Base-by-base conservation (phyloP, 2,113 vertebrate genomes). In the Chiloscyllium plagiosum region DNA sequence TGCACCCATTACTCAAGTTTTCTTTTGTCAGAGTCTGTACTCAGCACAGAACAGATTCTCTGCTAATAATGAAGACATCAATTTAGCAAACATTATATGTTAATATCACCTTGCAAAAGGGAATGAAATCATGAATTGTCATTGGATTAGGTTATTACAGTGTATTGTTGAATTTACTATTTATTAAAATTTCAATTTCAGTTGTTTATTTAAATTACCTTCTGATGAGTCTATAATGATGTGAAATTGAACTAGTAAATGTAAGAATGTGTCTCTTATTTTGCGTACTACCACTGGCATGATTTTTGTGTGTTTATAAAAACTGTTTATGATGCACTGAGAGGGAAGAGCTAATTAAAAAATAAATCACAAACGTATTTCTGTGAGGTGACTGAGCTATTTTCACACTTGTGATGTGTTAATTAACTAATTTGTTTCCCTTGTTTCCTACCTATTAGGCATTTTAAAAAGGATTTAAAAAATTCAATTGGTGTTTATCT, bases 391-490 rank as follows among this genome's bases (percentile, higher is more conserved):
- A 69, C 37, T 42, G 92, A 95, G 94, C 70, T 76, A 15, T 95
- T 95, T 76, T 50, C 37, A 76, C 93, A 72, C 94, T 95, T 33
- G 20, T 72, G 68, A 95, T 12, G 42, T 72, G 68, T 95, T 95
- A 76, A 95, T 95, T 72, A 76, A 95, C 94, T 72, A 72, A 95
- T 95, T 95, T 95, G 94, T 95, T 95, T 72, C 68, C 66, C 94
- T 95, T 95, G 68, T 95, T 95, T 95, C 15, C 47, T 95, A 69
- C 68, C 42, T 70, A 95, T 70, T 95, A 95, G 94, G 24, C 22
- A 22, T 72, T 72, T 52, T 95, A 72, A 95, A 47, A 95, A 95
- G 68, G 69, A 72, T 95, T 76, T 72, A 3, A 19, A 29, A 72
- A 33, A 50, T 70, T 95, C 94, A 72, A 76, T 70, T 95, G 94